Evolutionary conservation across 1,140 invertebrate genomes (phyloP).

Genomic region (Drosophila varians): DNA sequence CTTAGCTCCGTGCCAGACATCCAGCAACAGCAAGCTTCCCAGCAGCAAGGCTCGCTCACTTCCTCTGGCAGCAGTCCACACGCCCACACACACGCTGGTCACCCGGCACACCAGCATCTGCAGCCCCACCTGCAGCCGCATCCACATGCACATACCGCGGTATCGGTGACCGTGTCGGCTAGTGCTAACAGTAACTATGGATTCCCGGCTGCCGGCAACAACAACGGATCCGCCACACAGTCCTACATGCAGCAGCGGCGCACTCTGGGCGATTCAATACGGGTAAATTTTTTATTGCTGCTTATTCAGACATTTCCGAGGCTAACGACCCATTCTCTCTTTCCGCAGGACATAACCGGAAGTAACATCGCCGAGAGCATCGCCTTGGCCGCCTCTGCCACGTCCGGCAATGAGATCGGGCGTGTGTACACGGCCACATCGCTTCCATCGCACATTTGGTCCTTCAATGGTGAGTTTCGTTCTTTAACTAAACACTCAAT

Average conservation of each 20-base stretch:
- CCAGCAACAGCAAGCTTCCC: constrained; percentile 83
- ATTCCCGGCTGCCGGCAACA: constrained; percentile 47
- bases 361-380: constrained; percentile 83
- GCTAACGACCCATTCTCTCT: not conserved
- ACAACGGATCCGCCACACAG: constrained; percentile 62
- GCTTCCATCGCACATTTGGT: constrained; percentile 95
- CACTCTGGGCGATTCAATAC: constrained; percentile 65
- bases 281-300: constrained; percentile 43
- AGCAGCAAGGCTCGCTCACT: constrained; percentile 47
- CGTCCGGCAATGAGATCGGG: constrained; percentile 85
- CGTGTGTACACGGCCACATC: constrained; percentile 94
- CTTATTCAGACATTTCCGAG: not conserved
- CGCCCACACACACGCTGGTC: constrained; percentile 46
- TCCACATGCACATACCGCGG: constrained; percentile 43
- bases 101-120: constrained; percentile 53
- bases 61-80: constrained; percentile 56
- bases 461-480: constrained; percentile 89
- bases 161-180: constrained; percentile 52
- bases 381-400: constrained; percentile 84
- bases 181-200: constrained; percentile 84
- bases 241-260: constrained; percentile 68
- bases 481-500: not conserved
- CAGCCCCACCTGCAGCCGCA: constrained; percentile 15
- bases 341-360: constrained; percentile 70
- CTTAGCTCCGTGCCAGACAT: constrained; percentile 92